Evolutionary conservation across 2,888 invertebrate species (phyloP), one percentile per base, ranked within the genome.

Genomic region (Eupithecia exiguata): DNA sequence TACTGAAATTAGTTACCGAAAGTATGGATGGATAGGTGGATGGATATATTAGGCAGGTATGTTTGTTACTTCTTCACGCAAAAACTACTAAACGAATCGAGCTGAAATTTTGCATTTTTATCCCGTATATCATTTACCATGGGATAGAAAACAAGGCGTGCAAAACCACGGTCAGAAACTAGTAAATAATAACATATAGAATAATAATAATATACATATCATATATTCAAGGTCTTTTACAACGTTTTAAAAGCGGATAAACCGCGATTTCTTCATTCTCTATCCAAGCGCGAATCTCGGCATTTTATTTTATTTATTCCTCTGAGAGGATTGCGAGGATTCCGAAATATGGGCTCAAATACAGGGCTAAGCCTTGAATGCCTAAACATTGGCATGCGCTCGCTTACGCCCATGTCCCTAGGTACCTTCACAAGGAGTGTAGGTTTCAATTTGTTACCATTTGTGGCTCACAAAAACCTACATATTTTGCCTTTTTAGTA

Each of bases 271-370:
- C 58, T 58, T 12, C 58, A 21, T 10, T 53, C 21, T 21, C 21
- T 53, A 53, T 0, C 21, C 49, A 12, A 58, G 58, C 14, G 58
- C 67, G 62, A 71, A 69, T 76, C 77, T 74, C 68, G 72, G 25
- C 74, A n/a, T 49, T 70, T 36, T 49, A 74, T 71, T 75, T 68
- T 74, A 58, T 71, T 68, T 74, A 77, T 76, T 76, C 70, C 74
- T 65, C 53, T 14, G 63, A 70, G 71, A 74, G 62, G 49, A 30
- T 61, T 62, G 40, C 35, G n/a, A 36, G 69, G 49, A 62, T 62
- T 71, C 49, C 68, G 43, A 74, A 69, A 74, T 71, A 74, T 75
- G 72, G 68, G 66, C 65, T 68, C 75, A 71, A 78, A 35, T 35
- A 62, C 30, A 62, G 21, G 35, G 62, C 35, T 62, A 18, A 18